Conservation (phyloP, 2,888 invertebrate species). For the Polydrusus pterygomalis region DNA sequence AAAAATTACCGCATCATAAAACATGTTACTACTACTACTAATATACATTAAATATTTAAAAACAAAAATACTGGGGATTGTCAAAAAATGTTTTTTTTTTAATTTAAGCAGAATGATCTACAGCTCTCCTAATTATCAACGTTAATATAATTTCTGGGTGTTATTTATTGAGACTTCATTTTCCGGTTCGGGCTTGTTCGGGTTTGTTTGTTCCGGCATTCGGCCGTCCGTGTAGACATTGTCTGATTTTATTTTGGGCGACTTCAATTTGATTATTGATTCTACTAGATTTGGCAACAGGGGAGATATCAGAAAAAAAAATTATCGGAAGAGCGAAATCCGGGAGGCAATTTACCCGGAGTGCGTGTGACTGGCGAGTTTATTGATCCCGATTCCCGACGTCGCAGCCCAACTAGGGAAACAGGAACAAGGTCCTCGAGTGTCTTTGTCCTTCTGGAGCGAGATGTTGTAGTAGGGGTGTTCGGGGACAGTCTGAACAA, state of each 20-base stretch:
- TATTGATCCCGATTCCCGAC: constrained; percentile 56
- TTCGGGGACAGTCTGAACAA: background rate
- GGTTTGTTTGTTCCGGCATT: no score
- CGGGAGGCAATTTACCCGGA: constrained; percentile 39
- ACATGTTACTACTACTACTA: no score
- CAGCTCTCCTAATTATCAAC: no score
- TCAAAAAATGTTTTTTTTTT: no score
- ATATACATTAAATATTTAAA: no score
- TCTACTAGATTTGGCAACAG: constrained; percentile 30
- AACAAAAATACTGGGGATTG: no score
- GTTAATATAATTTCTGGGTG: no score
- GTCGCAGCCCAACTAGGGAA: constrained; percentile 56
- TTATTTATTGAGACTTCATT: no score
- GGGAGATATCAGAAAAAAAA: constrained; percentile 26
- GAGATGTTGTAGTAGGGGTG: constrained; percentile 30
- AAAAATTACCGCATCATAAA: no score
- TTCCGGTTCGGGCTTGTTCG: no score
- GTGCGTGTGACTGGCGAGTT: constrained; percentile 47
- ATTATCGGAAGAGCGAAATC: constrained; percentile 37
- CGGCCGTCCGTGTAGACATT: no score
- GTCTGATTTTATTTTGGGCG: background rate
- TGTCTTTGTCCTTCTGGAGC: constrained; percentile 55
- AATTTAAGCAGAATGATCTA: no score
- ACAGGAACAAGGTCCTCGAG: constrained; percentile 60
- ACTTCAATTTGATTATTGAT: background rate